Percentiles rank a stretch among this genome's conserved stretches.
These are phyloP conservation scores for Spodoptera littoralis DNA, from an alignment of 2,888 invertebrate species.

Conservation along the genomic window DNA sequence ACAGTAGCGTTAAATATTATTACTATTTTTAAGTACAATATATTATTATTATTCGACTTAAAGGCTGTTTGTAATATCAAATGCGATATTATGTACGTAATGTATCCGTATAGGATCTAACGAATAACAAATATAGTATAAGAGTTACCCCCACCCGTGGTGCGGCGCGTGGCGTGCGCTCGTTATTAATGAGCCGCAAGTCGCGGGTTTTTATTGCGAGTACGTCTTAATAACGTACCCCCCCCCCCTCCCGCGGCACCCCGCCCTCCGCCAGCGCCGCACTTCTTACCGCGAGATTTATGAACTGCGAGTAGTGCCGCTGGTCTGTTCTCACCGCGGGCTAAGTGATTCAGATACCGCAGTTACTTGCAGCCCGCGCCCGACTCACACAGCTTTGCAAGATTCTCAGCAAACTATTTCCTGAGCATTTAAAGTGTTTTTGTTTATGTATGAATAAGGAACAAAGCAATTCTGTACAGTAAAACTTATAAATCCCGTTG, in stretches of 20 bases:
- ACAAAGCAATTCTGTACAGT: too few relatives aligned
- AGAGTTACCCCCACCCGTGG: not conserved
- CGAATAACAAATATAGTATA: too few relatives aligned
- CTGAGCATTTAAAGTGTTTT: not conserved
- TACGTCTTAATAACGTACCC: slow-evolving; percentile 38
- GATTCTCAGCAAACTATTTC: slow-evolving; percentile 17
- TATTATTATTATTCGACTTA: too few relatives aligned
- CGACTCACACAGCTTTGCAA: slow-evolving; percentile 26
- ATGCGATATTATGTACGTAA: too few relatives aligned
- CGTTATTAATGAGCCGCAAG: slow-evolving; percentile 55
- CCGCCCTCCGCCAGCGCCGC: not conserved
- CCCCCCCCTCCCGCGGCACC: not conserved
- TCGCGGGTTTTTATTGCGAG: slow-evolving; percentile 48
- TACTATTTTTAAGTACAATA: too few relatives aligned
- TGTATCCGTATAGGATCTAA: too few relatives aligned
- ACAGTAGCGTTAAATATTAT: too few relatives aligned
- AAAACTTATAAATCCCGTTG: too few relatives aligned
- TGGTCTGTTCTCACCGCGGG: slow-evolving; percentile 35
- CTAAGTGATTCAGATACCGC: slow-evolving; percentile 50
- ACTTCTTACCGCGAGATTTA: slow-evolving; percentile 34
- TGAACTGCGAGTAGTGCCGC: slow-evolving; percentile 30
- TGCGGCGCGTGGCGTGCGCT: slow-evolving; percentile 10
- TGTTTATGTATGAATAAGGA: too few relatives aligned
- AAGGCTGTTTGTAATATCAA: too few relatives aligned
- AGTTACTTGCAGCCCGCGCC: slow-evolving; percentile 15